Base-by-base conservation (phyloP, 2,113 vertebrate genomes). In the Calidris pygmaea region DNA sequence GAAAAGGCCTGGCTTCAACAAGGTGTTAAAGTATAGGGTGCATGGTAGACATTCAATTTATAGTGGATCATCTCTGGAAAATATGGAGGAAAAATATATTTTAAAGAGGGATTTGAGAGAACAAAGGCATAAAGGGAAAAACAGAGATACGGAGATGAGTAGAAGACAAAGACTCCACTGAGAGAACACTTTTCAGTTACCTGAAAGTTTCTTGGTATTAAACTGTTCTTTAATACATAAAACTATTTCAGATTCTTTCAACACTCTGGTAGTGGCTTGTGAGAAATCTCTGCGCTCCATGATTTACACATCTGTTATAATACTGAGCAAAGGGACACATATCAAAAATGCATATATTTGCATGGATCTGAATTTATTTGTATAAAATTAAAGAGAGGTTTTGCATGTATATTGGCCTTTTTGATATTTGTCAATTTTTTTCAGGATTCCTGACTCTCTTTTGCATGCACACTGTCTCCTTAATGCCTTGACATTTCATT, bases 401-500 rank as follows among this genome's bases (percentile, higher is more conserved):
- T 78, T 78, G 12, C 12, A 43, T 21, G 15, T 59, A 32, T 48
- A 39, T 29, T 48, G 58, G 17, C 65, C 81, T 85, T 72, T 55
- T 55, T 19, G 29, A 55, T 55, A 19, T 19, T 55, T 80, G 53
- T 9, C 3, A 37, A 19, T 66, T 20, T 59, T 59, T 82, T 91
- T 75, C 35, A 87, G 27, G 21, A 87, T 52, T 85, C 50, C 23
- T 89, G 2, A 43, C 11, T 41, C 23, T 75, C 6, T 4, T 89
- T 80, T 74, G 5, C 8, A 27, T 0, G 0, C 1, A 1, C 0
- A 0, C 9, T 67, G 2, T 55, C 47, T 67, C 56, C 39, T 62
- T 67, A 74, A n/a, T 48, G 24, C 10, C 58, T 81, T 71, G 50
- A 65, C 32, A 7, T 94, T 84, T 67, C 34, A 63, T 7, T 37